Conservation (phyloP, 2,888 invertebrate species). For the Cheilosia vulpina region DNA sequence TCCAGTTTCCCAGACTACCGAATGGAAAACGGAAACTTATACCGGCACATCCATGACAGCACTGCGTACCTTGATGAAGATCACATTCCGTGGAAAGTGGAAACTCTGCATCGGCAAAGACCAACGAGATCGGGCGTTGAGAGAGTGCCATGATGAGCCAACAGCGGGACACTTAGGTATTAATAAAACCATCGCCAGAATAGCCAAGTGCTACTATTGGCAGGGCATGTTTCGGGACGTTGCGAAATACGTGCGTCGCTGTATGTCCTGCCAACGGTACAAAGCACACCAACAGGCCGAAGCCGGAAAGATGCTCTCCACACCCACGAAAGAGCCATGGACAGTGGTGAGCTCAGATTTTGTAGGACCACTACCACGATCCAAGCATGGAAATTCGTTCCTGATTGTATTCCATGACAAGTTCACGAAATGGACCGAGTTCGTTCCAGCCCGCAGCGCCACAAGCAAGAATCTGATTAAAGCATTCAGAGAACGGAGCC, state of each 20-base stretch:
- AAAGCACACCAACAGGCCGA: background rate
- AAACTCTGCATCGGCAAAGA: background rate
- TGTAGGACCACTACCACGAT: background rate
- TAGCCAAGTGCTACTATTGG: background rate
- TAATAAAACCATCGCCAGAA: background rate
- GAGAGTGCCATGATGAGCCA: background rate
- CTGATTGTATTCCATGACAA: background rate
- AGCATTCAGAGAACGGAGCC: background rate
- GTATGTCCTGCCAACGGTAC: background rate
- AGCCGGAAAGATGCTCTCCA: background rate
- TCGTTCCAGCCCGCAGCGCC: background rate
- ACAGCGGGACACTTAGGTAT: background rate
- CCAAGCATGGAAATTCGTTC: background rate
- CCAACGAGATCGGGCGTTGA: background rate
- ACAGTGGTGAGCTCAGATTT: background rate
- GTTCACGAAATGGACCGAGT: background rate
- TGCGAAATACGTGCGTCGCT: background rate
- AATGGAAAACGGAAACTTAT: background rate
- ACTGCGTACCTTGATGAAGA: background rate
- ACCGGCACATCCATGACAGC: background rate
- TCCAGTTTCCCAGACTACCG: background rate
- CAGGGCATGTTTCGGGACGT: background rate
- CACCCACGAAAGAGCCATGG: background rate
- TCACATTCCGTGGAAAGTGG: background rate
- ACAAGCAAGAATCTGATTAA: background rate